phyloP scores from a whole-genome alignment of 2,888 invertebrate genomes.

The Ashinkailepas kermadecensis region DNA sequence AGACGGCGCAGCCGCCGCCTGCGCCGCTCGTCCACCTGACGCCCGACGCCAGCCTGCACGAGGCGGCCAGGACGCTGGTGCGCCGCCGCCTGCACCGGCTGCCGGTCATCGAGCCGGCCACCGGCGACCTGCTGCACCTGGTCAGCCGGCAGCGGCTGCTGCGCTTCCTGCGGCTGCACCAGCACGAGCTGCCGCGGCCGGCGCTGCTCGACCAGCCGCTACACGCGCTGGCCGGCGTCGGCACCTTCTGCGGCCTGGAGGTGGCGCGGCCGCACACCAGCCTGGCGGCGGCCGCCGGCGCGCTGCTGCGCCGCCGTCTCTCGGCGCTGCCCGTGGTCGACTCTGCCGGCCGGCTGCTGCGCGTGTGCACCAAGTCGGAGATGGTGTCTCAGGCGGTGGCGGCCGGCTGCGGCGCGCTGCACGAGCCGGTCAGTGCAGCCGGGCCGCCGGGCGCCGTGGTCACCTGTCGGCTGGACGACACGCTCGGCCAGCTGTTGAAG shows the following conservation, averaged over 20 bases:
- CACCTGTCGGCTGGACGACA: slow-evolving; percentile 32
- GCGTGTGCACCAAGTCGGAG: slow-evolving; percentile 10
- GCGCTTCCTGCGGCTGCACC: slow-evolving; percentile 17
- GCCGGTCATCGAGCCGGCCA: not conserved
- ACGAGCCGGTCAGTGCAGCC: not conserved
- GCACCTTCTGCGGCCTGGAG: not conserved
- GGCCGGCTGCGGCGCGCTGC: not conserved
- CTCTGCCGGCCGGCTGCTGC: slow-evolving; percentile 56
- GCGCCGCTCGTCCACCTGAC: not conserved
- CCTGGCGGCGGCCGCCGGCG: not conserved
- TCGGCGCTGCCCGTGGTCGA: slow-evolving; percentile 55
- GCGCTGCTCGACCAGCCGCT: not conserved
- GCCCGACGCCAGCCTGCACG: not conserved
- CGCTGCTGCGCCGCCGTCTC: slow-evolving; percentile 6
- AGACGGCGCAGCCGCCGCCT: not conserved
- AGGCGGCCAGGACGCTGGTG: not conserved
- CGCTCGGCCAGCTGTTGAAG: slow-evolving; percentile 28
- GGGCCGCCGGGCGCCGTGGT: slow-evolving; percentile 23
- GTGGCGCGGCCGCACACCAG: slow-evolving; percentile 12
- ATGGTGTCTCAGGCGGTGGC: slow-evolving; percentile 1
- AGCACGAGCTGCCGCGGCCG: slow-evolving; percentile 15
- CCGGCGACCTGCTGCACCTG: slow-evolving; percentile 17
- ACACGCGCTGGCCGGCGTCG: not conserved
- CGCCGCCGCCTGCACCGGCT: not conserved
- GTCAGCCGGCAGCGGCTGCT: slow-evolving; percentile 10